Conservation (phyloP, 2,888 invertebrate species). For the Hydroisotoma schaefferi region DNA sequence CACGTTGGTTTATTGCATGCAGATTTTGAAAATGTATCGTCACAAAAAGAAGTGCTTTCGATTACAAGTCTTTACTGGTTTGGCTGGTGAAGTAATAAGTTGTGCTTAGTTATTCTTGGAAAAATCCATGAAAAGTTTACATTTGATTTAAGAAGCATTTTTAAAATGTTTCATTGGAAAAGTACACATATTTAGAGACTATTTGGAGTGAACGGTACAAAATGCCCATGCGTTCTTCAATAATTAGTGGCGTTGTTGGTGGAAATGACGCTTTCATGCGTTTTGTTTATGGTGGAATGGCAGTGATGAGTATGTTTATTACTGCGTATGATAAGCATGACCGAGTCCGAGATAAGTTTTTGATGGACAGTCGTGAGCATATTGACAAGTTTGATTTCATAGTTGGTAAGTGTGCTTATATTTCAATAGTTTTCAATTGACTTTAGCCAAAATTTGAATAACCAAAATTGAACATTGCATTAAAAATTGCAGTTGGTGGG, state of each 20-base stretch:
- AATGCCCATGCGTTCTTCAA: too few species aligned
- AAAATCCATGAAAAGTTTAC: too few species aligned
- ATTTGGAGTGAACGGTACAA: too few species aligned
- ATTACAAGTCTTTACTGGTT: too few species aligned
- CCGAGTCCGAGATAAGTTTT: slow-evolving; percentile 1
- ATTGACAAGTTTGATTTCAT: slow-evolving; percentile 10
- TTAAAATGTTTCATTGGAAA: neutral
- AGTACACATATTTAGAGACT: neutral
- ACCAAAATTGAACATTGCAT: too few species aligned
- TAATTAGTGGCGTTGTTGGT: neutral
- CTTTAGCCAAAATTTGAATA: neutral
- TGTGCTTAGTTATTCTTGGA: too few species aligned
- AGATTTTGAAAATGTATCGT: too few species aligned
- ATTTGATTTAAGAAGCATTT: neutral
- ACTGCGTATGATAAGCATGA: slow-evolving; percentile 11
- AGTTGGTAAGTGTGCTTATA: neutral
- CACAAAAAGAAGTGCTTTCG: too few species aligned
- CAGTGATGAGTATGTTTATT: slow-evolving; percentile 5
- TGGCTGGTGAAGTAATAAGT: too few species aligned
- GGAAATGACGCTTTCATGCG: slow-evolving; percentile 3
- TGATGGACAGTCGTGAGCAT: neutral
- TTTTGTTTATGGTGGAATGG: slow-evolving; percentile 2
- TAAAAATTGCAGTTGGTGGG: slow-evolving; percentile 20
- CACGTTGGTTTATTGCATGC: too few species aligned
- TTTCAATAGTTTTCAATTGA: neutral